phyloP scores from a whole-genome alignment of 2,113 vertebrate genomes.

The Halcyon senegalensis region DNA sequence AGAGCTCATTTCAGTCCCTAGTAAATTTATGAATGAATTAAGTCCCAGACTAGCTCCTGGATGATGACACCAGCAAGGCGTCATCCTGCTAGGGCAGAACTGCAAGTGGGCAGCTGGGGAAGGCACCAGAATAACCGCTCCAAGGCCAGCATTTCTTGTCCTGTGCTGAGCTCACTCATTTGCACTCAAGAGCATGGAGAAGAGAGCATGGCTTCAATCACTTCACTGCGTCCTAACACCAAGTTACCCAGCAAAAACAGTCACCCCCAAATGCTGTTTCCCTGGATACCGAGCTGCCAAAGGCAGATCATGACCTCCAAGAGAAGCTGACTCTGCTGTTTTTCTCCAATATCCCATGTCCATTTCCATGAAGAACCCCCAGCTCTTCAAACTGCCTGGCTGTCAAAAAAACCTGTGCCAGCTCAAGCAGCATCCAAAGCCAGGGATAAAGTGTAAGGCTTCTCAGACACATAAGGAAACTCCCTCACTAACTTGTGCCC shows the following conservation, averaged over 20 bases:
- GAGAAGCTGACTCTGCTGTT: neutral
- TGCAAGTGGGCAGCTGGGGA: neutral
- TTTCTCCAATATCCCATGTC: neutral
- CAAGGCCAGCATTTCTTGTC: neutral
- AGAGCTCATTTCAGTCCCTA: neutral
- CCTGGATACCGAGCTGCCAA: neutral
- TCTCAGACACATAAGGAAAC: neutral
- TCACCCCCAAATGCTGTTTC: neutral
- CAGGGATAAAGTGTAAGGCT: neutral
- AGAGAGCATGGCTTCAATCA: neutral
- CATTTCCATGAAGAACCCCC: neutral
- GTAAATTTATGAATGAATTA: neutral
- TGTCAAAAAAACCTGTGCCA: neutral
- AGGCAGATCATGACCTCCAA: neutral
- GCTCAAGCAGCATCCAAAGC: neutral
- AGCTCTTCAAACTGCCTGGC: neutral
- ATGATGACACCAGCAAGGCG: neutral
- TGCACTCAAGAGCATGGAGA: accelerated
- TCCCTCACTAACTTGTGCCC: neutral
- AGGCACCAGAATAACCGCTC: neutral
- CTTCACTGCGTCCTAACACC: neutral
- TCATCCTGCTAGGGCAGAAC: neutral
- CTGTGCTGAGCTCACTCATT: neutral
- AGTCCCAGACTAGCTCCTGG: neutral
- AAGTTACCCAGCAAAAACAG: neutral